Evolutionary conservation across 2,888 invertebrate species (phyloP).

Genomic region (Andrena flavipes): DNA sequence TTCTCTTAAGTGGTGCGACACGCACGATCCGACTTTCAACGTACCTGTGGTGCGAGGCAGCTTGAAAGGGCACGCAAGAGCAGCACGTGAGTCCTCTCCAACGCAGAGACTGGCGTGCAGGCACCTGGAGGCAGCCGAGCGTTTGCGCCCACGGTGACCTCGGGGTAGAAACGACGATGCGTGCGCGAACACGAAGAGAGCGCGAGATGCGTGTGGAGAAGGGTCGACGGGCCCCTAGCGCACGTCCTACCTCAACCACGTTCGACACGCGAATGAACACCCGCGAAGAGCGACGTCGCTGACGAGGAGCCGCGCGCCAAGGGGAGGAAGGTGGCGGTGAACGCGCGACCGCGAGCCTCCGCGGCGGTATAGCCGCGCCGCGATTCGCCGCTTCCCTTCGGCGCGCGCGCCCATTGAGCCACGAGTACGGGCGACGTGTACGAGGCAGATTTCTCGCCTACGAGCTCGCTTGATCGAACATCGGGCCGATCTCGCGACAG

Average conservation of each 20-base stretch:
- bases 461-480: not conserved
- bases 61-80: not conserved
- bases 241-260: slow-evolving; percentile 67
- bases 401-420: slow-evolving; percentile 33
- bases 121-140: not conserved
- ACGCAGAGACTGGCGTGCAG: not conserved
- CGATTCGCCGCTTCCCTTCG: slow-evolving; percentile 44
- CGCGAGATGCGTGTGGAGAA: not conserved
- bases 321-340: slow-evolving; percentile 50
- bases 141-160: slow-evolving; percentile 30
- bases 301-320: slow-evolving; percentile 34
- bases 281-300: slow-evolving; percentile 58
- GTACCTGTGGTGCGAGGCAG: slow-evolving; percentile 40
- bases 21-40: not conserved
- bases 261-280: slow-evolving; percentile 65
- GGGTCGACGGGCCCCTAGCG: not conserved
- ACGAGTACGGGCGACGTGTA: slow-evolving; percentile 24
- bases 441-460: not conserved
- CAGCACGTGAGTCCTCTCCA: slow-evolving; percentile 19
- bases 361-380: not conserved
- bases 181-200: not conserved
- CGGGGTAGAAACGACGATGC: not conserved
- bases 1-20: not conserved
- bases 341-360: slow-evolving; percentile 20
- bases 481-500: slow-evolving; percentile 10